phyloP scores from a whole-genome alignment of 2,888 invertebrate species.

The Kryphioiulus occultus region DNA sequence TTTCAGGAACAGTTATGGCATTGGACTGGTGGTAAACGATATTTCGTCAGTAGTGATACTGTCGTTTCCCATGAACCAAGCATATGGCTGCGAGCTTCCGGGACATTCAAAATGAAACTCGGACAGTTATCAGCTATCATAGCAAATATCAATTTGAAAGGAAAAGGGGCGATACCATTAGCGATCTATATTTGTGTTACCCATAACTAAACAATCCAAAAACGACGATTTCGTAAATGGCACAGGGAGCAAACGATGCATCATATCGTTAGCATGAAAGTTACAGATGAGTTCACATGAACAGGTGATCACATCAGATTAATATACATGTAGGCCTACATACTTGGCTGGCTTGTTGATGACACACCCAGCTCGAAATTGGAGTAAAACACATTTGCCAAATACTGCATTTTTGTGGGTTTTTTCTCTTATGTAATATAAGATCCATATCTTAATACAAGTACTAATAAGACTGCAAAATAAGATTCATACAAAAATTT shows the following conservation, averaged over 20 bases:
- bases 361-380: background rate
- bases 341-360: background rate
- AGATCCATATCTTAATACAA: no score
- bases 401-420: no score
- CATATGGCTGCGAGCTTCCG: background rate
- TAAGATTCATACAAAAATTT: no score
- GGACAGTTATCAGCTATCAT: background rate
- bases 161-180: background rate
- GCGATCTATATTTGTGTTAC: background rate
- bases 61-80: background rate
- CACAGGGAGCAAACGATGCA: background rate
- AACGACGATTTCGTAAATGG: background rate
- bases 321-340: background rate
- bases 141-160: background rate
- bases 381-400: background rate
- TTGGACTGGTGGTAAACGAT: background rate
- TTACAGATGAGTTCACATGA: background rate
- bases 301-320: background rate
- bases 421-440: no score
- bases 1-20: background rate
- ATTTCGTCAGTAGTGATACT: background rate
- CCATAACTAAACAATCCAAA: background rate
- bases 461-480: no score
- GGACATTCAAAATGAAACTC: background rate
- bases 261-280: background rate